Evolutionary conservation across 2,888 invertebrate species (phyloP).

Genomic region (Nephrotoma appendiculata): DNA sequence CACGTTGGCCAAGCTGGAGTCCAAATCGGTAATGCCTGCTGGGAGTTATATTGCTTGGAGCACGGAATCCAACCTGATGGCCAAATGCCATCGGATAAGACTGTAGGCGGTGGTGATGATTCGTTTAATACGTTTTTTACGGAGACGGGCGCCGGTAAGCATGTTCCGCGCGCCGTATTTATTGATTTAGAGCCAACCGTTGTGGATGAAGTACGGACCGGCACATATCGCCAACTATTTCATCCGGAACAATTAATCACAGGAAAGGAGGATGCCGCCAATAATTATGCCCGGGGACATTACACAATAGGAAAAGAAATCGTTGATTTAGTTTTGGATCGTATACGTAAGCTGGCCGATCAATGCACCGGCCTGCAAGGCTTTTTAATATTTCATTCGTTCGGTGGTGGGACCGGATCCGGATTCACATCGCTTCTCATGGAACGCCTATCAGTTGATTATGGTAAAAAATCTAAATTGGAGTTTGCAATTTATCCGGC

Average conservation of each 20-base stretch:
- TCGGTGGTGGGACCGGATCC: constrained; percentile 80
- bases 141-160: constrained; percentile 63
- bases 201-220: constrained; percentile 72
- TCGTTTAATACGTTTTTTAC: constrained; percentile 68
- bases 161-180: constrained; percentile 78
- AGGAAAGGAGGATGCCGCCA: constrained; percentile 86
- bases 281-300: constrained; percentile 89
- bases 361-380: constrained; percentile 78
- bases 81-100: constrained; percentile 76
- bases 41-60: constrained; percentile 78
- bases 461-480: constrained; percentile 85
- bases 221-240: constrained; percentile 70
- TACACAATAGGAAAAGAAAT: constrained; percentile 87
- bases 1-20: constrained; percentile 74
- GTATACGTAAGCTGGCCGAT: constrained; percentile 68
- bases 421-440: constrained; percentile 87
- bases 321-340: constrained; percentile 68
- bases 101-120: constrained; percentile 57
- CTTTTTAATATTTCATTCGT: constrained; percentile 86
- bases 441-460: constrained; percentile 84
- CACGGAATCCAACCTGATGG: constrained; percentile 89
- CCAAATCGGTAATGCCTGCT: constrained; percentile 82
- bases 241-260: constrained; percentile 87
- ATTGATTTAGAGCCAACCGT: constrained; percentile 90
- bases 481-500: constrained; percentile 93